Evolutionary conservation across 2,113 vertebrate species (phyloP).

Genomic region (Pica pica): DNA sequence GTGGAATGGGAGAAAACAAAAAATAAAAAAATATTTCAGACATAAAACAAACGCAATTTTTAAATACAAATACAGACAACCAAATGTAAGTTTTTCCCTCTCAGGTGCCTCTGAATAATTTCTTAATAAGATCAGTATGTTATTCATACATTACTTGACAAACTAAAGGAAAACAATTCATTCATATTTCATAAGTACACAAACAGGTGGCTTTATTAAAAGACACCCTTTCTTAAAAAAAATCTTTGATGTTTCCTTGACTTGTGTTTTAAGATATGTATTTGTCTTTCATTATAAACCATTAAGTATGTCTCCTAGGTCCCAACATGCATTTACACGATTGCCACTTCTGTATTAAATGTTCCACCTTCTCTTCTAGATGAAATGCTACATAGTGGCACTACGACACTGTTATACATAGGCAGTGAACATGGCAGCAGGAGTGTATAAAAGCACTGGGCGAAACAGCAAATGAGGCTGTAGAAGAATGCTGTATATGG

Average conservation of each 20-base stretch:
- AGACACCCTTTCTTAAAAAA: not conserved
- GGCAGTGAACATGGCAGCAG: not conserved
- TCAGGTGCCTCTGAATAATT: not conserved
- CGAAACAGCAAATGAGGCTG: fast-evolving
- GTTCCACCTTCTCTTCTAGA: not conserved
- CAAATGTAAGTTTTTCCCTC: not conserved
- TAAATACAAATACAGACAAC: not conserved
- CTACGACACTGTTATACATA: no score
- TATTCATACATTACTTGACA: not conserved
- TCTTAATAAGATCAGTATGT: not conserved
- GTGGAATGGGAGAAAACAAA: not conserved
- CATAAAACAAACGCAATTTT: not conserved
- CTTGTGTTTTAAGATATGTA: not conserved
- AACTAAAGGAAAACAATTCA: not conserved
- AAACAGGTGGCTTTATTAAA: not conserved
- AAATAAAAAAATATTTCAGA: not conserved
- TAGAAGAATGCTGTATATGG: not conserved
- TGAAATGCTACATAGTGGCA: fast-evolving
- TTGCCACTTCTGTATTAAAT: not conserved
- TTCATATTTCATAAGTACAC: not conserved
- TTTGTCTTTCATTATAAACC: not conserved
- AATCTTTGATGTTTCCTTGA: not conserved
- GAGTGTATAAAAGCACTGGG: not conserved
- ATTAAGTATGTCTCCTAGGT: not conserved
- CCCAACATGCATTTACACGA: not conserved